Evolutionary conservation across 2,113 vertebrate species (phyloP), one percentile per base, ranked within the genome.

Genomic region (Chlorodrepanis virens): DNA sequence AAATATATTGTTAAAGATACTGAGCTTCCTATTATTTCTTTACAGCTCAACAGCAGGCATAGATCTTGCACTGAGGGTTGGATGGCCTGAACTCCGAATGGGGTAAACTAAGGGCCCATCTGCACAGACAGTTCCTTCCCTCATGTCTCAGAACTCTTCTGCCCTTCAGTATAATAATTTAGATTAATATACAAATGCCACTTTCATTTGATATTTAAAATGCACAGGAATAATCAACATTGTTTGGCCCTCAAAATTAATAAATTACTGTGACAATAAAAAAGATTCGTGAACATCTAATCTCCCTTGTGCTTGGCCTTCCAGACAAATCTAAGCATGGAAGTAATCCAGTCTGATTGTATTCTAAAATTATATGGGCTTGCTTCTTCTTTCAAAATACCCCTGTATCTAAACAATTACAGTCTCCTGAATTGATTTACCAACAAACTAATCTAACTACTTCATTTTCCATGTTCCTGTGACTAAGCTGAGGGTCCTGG

Each of bases 261-360:
- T 29, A 61, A 72, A 80, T 31, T 39, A 64, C 29, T 56, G 3
- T 81, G 42, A 69, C 33, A 28, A 12, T 88, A 84, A 76, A 83
- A 86, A 82, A 86, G 63, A 49, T 23, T 42, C 28, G 15, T 4
- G 20, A 86, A 44, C 57, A 42, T 53, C 70, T 94, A 84, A 93
- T 96, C 93, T 77, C 42, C 27, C 35, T 63, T 40, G 27, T 94
- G 37, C 65, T 47, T 91, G 87, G 93, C 42, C 44, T 89, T 89
- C 87, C 72, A 77, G 63, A 84, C 68, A 97, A 96, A 85, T 91
- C 64, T 83, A 78, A 69, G 64, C 68, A 52, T 89, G 60, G 76
- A 94, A 93, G 29, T 96, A 96, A 93, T 95, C 82, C 29, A 0
- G 0, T 91, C 95, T 90, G 74, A 65, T 83, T 77, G 39, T 82